Evolutionary conservation across 1,140 invertebrate genomes (phyloP).

Genomic region (Drosophila hydei): DNA sequence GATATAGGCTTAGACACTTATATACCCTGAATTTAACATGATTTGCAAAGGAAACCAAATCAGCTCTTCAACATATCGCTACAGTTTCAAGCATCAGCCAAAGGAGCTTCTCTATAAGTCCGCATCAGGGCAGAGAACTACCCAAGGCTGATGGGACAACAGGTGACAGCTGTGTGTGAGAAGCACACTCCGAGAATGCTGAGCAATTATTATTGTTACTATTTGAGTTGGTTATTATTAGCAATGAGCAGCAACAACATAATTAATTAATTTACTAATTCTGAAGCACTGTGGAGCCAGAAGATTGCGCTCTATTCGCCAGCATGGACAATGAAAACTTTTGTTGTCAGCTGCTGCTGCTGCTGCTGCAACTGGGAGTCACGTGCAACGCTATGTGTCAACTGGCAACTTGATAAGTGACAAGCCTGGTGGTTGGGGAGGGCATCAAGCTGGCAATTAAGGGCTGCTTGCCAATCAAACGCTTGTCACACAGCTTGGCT

Average conservation of each 20-base stretch:
- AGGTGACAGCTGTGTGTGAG: too few relatives aligned
- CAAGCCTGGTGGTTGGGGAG: not conserved
- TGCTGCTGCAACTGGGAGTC: not conserved
- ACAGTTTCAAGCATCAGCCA: too few relatives aligned
- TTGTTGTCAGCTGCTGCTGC: not conserved
- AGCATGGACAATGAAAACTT: not conserved
- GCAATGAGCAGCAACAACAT: not conserved
- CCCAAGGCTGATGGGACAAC: too few relatives aligned
- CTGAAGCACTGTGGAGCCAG: not conserved
- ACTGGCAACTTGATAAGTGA: constrained; percentile 17
- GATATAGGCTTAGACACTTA: too few relatives aligned
- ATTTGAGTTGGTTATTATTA: constrained; percentile 1
- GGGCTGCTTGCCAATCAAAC: constrained; percentile 53
- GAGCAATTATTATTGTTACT: not conserved
- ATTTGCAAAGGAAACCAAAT: too few relatives aligned
- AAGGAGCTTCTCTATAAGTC: too few relatives aligned
- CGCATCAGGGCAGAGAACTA: too few relatives aligned
- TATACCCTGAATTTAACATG: too few relatives aligned
- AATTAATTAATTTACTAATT: not conserved
- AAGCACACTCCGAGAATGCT: too few relatives aligned
- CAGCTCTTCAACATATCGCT: too few relatives aligned
- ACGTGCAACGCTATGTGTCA: constrained; percentile 36
- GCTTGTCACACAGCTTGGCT: constrained; percentile 25
- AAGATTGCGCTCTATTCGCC: constrained; percentile 10
- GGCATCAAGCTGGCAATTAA: constrained; percentile 24